These are phyloP conservation scores for Sphaerodactylus townsendi DNA, from an alignment of 2,113 vertebrate genomes.

Conservation along the genomic window DNA sequence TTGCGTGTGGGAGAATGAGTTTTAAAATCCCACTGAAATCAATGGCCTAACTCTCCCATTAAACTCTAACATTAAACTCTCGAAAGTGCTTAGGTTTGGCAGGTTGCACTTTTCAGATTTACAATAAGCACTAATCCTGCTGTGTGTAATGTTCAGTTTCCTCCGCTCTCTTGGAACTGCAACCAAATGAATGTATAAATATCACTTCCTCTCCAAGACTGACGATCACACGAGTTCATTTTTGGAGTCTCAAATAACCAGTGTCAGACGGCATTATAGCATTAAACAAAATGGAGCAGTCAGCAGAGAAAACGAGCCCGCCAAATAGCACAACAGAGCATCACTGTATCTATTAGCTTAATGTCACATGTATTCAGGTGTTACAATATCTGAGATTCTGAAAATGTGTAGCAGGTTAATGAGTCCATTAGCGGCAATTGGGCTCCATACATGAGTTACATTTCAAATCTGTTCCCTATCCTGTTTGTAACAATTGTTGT, in stretches of 20 bases:
- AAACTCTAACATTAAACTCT: too few relatives aligned
- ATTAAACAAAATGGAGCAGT: conserved; percentile 62
- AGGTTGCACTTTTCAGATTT: not conserved
- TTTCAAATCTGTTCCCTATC: not conserved
- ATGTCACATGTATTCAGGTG: not conserved
- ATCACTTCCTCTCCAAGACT: not conserved
- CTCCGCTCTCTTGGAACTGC: not conserved
- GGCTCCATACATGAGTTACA: not conserved
- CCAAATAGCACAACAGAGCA: conserved; percentile 35
- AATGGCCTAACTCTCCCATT: too few relatives aligned
- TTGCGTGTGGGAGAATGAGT: not conserved
- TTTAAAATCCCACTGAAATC: too few relatives aligned
- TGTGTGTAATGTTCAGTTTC: not conserved
- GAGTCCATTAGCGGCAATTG: not conserved
- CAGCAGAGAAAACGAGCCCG: conserved; percentile 58
- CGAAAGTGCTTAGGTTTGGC: not conserved
- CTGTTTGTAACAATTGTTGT: not conserved
- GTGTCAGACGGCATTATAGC: conserved; percentile 8
- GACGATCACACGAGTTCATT: conserved; percentile 28
- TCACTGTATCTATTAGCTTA: not conserved
- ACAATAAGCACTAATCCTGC: not conserved
- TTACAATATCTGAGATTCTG: not conserved
- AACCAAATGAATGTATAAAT: not conserved
- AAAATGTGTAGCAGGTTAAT: not conserved
- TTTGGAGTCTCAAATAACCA: conserved; percentile 13